Percentiles rank a stretch among this genome's conserved stretches.
Evolutionary conservation across 2,797 vertebrate genomes (phyloP).

Genomic region (Epinephelus awoara): DNA sequence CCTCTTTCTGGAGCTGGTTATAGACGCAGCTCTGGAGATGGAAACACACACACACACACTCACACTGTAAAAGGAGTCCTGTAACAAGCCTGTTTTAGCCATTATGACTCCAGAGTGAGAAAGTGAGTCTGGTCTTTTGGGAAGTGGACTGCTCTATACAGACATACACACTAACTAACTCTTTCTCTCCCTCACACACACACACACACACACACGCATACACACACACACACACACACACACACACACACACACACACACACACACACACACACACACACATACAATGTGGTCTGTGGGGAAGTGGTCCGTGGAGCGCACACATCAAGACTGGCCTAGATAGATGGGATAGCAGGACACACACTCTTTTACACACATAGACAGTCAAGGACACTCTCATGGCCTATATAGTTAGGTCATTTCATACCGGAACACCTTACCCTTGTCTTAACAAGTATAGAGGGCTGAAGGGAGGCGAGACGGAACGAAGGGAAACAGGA

Average conservation of each 20-base stretch:
- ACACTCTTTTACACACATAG: conserved; percentile 61
- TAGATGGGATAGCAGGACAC: conserved; percentile 79
- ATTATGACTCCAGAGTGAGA: conserved; percentile 77
- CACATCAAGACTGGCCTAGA: conserved; percentile 86
- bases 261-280: conserved; percentile 30
- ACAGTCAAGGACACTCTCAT: conserved; percentile 76
- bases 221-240: not conserved
- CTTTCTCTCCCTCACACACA: conserved; percentile 38
- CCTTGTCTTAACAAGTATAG: conserved; percentile 52
- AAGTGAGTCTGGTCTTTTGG: conserved; percentile 83
- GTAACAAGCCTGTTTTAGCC: conserved; percentile 79
- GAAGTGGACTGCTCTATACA: conserved; percentile 78
- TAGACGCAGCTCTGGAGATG: conserved; percentile 44
- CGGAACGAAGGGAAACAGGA: not conserved
- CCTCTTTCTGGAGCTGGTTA: conserved; percentile 56
- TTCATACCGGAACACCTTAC: conserved; percentile 64
- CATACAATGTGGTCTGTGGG: conserved; percentile 73
- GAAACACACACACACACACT: conserved; percentile 40
- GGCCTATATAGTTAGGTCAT: conserved; percentile 79
- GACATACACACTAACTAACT: conserved; percentile 51
- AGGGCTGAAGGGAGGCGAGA: not conserved
- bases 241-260: not conserved
- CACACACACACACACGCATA: conserved; percentile 35
- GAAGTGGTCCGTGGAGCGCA: conserved; percentile 77
- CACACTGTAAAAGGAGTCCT: conserved; percentile 56